A percentile compares a stretch with the other conserved stretches of the same genome.
Evolutionary conservation across 2,113 vertebrate species (phyloP).

Genomic region (Anarrhichthys ocellatus): DNA sequence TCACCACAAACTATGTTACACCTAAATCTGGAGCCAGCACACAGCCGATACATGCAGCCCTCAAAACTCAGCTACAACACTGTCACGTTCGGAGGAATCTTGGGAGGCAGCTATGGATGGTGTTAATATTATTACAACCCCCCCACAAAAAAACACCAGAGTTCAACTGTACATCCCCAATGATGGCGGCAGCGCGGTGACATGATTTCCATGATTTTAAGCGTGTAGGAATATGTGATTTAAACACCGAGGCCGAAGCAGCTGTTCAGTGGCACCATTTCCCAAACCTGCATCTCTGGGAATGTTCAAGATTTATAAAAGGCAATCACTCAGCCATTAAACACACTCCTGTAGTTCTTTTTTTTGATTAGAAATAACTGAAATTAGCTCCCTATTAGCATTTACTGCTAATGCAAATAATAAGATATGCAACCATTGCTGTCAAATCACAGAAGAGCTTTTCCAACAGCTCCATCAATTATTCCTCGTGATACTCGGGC

Average conservation of each 20-base stretch:
- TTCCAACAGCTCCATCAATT: conserved; percentile 23
- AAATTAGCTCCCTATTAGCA: conserved; percentile 3
- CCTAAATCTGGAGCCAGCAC: conserved; percentile 77
- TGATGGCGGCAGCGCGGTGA: conserved; percentile 34
- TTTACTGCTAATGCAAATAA: conserved; percentile 13
- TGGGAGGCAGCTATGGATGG: conserved; percentile 56
- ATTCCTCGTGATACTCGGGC: not conserved
- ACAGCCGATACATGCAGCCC: conserved; percentile 77
- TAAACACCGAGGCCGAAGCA: conserved; percentile 32
- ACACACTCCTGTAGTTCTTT: not conserved
- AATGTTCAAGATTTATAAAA: conserved; percentile 56
- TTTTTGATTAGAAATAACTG: conserved; percentile 3
- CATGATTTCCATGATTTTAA: conserved; percentile 49
- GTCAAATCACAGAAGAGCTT: conserved; percentile 11
- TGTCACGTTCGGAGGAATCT: conserved; percentile 66
- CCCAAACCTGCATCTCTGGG: conserved; percentile 45
- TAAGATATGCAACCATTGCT: conserved; percentile 13
- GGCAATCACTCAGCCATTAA: conserved; percentile 40
- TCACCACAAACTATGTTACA: conserved; percentile 80
- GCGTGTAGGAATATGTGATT: conserved; percentile 16
- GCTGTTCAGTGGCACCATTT: conserved; percentile 41
- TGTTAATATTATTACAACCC: conserved; percentile 48
- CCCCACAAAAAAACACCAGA: conserved; percentile 49
- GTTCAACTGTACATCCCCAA: conserved; percentile 57
- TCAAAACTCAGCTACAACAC: conserved; percentile 76